Evolutionary conservation across 2,113 vertebrate genomes (phyloP).

Genomic region (Rhabdomys dilectus): DNA sequence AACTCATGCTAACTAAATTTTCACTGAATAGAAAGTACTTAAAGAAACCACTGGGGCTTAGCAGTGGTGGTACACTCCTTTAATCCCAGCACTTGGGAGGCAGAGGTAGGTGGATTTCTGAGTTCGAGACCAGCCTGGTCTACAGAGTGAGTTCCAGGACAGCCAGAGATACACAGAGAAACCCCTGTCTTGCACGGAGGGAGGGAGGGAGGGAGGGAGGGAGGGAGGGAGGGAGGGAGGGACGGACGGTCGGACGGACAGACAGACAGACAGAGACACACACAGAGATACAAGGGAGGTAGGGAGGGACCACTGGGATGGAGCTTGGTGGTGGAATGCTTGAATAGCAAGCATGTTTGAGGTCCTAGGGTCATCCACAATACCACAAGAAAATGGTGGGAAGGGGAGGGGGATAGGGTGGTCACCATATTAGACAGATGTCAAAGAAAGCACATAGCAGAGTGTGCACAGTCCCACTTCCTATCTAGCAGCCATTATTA

Average conservation of each 20-base stretch:
- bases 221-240: too few relatives aligned
- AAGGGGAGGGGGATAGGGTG: background rate
- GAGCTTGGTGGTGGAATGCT: background rate
- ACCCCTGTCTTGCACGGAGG: too few relatives aligned
- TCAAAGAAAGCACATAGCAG: background rate
- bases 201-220: too few relatives aligned
- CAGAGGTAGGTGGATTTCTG: too few relatives aligned
- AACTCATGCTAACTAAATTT: background rate
- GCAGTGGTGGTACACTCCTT: too few relatives aligned
- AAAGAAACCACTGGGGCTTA: background rate
- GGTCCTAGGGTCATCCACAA: background rate
- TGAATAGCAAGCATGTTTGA: background rate
- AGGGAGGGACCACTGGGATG: background rate
- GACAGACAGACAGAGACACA: too few relatives aligned
- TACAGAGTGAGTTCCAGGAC: too few relatives aligned
- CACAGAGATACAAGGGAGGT: fast-evolving
- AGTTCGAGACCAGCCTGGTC: too few relatives aligned
- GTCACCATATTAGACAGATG: background rate
- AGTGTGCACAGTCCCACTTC: background rate
- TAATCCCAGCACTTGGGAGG: too few relatives aligned
- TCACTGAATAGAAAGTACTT: background rate
- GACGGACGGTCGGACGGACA: too few relatives aligned
- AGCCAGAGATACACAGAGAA: too few relatives aligned
- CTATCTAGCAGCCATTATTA: background rate
- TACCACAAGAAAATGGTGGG: background rate